Base-by-base conservation (phyloP, 2,797 vertebrate species). In the Danio aesculapii region DNA sequence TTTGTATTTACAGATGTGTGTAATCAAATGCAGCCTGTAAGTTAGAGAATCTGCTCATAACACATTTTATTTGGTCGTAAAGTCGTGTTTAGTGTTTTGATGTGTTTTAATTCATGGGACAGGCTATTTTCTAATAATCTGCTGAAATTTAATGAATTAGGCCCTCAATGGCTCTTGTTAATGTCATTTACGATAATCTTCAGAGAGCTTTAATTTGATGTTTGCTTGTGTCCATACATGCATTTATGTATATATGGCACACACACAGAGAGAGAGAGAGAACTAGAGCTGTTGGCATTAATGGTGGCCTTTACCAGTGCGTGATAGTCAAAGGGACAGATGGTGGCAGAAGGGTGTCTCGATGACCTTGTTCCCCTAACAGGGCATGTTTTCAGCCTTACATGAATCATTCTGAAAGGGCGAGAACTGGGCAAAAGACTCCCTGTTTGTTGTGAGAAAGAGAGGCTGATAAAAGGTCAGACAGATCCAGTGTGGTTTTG, bases 351-450 rank as follows among this genome's bases (percentile, higher is more conserved):
- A 63, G 43, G 69, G 64, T 64, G 75, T 58, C 83, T 75, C 81
- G 70, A 72, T 86, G 81, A 87, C 84, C 86, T 86, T 87, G 71
- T 87, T 53, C 47, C 71, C 39, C 73, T 30, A 44, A 30, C 68
- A 75, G 53, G 71, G 47, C 64, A 49, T 1, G 41, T 61, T 76
- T 77, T 21, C 55, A 79, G 71, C 59, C 53, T 69, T n/a, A 61
- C 69, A 39, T 84, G 75, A 80, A 59, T 84, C 63, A 75, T 39
- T 76, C 64, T 67, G 68, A 57, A 61, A 63, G 76, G 70, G 17
- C 11, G 10, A 19, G 44, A 64, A 70, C 57, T 69, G 44, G 50
- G 62, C 67, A 17, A 49, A 83, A 64, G 47, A 57, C 55, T 39
- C 52, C 8, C 67, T 13, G 41, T 70, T 53, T 11, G 19, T 44